Percentiles rank a stretch among this genome's conserved stretches.
These are phyloP conservation scores for Rhagonycha lutea DNA, from an alignment of 2,888 invertebrate genomes.

Conservation along the genomic window DNA sequence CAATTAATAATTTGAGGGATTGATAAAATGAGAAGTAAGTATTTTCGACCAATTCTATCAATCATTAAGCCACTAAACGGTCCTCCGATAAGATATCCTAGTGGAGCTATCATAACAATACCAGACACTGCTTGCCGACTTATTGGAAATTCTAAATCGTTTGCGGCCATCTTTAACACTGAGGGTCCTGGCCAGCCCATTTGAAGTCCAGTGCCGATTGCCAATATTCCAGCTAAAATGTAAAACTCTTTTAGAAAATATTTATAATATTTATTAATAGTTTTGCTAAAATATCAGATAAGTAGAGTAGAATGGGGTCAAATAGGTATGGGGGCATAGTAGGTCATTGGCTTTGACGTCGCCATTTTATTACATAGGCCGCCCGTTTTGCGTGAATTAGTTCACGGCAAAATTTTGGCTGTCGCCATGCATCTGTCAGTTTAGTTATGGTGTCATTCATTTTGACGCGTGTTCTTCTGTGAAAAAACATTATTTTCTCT, in stretches of 20 bases:
- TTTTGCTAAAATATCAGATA: background rate
- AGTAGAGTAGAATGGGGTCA: too few species aligned
- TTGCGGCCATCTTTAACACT: constrained; percentile 28
- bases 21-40: constrained; percentile 39
- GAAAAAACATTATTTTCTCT: too few species aligned
- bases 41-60: constrained; percentile 43
- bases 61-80: constrained; percentile 33
- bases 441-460: too few species aligned
- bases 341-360: too few species aligned
- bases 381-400: too few species aligned
- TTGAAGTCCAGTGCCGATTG: constrained; percentile 26
- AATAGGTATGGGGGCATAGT: too few species aligned
- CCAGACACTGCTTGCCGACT: constrained; percentile 28
- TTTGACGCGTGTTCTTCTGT: too few species aligned
- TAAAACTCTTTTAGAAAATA: background rate
- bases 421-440: too few species aligned
- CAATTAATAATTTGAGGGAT: constrained; percentile 41
- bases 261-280: background rate
- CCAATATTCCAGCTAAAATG: constrained; percentile 28
- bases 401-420: too few species aligned
- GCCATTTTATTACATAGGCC: too few species aligned
- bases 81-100: constrained; percentile 25
- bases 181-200: constrained; percentile 35
- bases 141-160: constrained; percentile 19
- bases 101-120: constrained; percentile 32